Evolutionary conservation across 1,140 invertebrate species (phyloP), one percentile per base, ranked within the genome.

Genomic region (Bombus confusus): DNA sequence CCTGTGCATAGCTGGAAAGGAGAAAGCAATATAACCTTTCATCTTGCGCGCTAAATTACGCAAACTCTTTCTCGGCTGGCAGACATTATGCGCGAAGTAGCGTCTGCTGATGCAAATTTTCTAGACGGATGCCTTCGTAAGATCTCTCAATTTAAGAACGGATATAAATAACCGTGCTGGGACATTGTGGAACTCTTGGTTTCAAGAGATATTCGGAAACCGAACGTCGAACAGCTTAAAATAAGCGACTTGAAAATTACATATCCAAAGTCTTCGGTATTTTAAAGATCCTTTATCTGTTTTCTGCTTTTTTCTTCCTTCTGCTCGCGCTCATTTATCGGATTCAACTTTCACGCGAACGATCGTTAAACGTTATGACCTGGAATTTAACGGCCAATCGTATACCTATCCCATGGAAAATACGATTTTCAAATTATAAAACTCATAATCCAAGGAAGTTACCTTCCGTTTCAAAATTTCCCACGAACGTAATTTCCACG

Each of bases 21-120:
- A 86, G 57, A 76, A 72, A 73, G 83, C 83, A 71, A 86, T 86
- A 88, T 80, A 62, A 25, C 34, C 57, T 80, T 75, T 59, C 52
- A 28, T 9, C 52, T 37, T 57, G 47, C 57, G 69, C 37, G 74
- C 43, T 80, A 74, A 89, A 89, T 89, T 89, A 83, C 71, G 52
- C 78, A 18, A 83, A 87, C 47, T 88, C 71, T 41, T 85, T 39
- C 43, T 47, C 59, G 59, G 59, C 71, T 80, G 34, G 76, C 28
- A 72, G 76, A 59, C 86, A 77, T 80, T 87, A 81, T 39, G 66
- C 57, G 52, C n/a, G 62, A 5, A 47, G 31, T 57, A 73, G 72
- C 73, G 57, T 25, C 62, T n/a, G 31, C 31, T 18, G 73, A 87
- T 80, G 80, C 83, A 89, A 89, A 85, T 86, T 88, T 86, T 79